Base-by-base conservation (phyloP, 2,113 vertebrate species). In the Probosciger aterrimus region DNA sequence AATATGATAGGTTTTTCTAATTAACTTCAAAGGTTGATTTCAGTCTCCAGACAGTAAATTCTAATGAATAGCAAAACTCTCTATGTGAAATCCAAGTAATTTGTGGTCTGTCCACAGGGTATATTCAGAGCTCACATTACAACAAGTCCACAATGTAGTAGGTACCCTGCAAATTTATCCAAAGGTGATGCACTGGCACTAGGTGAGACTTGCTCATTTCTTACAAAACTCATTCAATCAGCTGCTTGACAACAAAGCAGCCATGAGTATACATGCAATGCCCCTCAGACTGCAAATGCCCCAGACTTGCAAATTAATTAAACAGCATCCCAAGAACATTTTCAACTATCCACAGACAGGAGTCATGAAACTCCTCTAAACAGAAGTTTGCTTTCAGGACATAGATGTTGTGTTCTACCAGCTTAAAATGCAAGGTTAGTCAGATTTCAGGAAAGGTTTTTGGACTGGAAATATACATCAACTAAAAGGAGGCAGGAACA, bases 201-300 rank as follows among this genome's bases (percentile, higher is more conserved):
- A 37, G 17, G 4, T 23, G 31, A 49, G 31, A 49, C 27, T 27
- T 25, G 19, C 18, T 86, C 11, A 24, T 74, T 68, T 57, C 12
- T 46, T 57, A 41, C 9, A 57, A 67, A 68, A 60, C 19, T 47
- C 37, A 35, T 1, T 39, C 41, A 65, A 69, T 60, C 49, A 59
- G 31, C 16, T 44, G 53, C 14, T 47, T 62, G 46, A 69, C 10
- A 55, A 33, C 18, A 86, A 81, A 73, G 49, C 4, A 44, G 53
- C 18, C 2, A 0, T 2, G 15, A 73, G 25, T 50, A 76, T 10
- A 41, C 7, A 14, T 2, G 19, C 30, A 52, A 25, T 2, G 7
- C 39, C 49, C 44, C 60, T 62, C 3, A 1, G 55, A 49, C 12
- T 22, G 31, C 13, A 23, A n/a, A 57, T 57, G 20, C 73, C 35